phyloP scores from a whole-genome alignment of 2,113 vertebrate species.

The Tachuris rubrigastra region DNA sequence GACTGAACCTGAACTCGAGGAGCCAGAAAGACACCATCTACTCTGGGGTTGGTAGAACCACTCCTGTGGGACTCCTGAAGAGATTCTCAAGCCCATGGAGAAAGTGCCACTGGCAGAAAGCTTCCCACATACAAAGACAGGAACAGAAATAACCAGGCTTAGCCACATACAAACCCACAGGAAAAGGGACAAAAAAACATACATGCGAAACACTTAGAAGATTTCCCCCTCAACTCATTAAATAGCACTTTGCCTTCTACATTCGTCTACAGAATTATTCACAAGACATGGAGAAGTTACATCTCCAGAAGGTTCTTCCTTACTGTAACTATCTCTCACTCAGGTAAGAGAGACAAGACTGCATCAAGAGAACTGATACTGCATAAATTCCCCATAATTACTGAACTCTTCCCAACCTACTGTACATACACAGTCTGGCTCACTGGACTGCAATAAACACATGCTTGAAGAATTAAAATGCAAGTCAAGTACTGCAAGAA shows the following conservation, averaged over 20 bases:
- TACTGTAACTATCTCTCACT: background rate
- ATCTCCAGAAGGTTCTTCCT: fast-evolving
- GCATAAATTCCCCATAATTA: background rate
- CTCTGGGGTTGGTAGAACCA: fast-evolving
- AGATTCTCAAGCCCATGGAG: fast-evolving
- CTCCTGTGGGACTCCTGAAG: background rate
- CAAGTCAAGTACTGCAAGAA: background rate
- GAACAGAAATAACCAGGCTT: background rate
- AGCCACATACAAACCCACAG: background rate
- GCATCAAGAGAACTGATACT: background rate
- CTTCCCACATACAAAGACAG: too few species aligned
- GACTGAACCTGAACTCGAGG: background rate
- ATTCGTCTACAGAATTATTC: background rate
- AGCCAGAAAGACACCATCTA: background rate
- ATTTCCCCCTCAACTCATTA: background rate
- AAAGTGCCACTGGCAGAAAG: background rate
- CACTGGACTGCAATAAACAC: background rate
- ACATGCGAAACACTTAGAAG: background rate
- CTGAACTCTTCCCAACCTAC: background rate
- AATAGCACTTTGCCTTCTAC: background rate
- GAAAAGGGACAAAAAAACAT: background rate
- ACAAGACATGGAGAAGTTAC: background rate
- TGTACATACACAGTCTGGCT: background rate
- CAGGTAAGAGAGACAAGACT: background rate
- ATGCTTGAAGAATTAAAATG: background rate